Conservation (phyloP, 2,113 vertebrate genomes). For the Antigone vipio region DNA sequence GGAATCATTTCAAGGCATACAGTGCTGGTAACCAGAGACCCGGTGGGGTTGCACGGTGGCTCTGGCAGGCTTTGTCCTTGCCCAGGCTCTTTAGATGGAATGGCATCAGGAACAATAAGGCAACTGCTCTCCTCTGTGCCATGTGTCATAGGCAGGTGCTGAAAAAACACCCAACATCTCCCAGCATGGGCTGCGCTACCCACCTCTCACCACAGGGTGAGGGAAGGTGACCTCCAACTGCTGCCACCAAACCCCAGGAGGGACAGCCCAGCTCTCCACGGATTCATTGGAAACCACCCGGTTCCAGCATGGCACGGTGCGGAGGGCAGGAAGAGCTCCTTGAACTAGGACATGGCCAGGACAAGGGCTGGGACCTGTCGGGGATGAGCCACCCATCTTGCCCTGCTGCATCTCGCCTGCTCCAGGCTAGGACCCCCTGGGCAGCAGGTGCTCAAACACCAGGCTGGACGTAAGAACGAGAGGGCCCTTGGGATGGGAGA, state of each 20-base stretch:
- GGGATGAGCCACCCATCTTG: background rate
- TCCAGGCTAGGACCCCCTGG: background rate
- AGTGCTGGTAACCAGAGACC: background rate
- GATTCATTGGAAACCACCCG: background rate
- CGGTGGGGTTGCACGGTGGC: rapidly evolving
- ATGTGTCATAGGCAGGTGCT: background rate
- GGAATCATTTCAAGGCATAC: background rate
- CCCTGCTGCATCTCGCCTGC: background rate
- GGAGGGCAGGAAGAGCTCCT: background rate
- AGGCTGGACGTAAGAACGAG: rapidly evolving
- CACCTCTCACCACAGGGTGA: background rate
- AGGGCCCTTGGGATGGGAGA: background rate
- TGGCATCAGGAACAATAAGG: background rate
- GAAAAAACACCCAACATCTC: background rate
- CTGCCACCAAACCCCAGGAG: background rate
- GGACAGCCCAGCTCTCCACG: background rate
- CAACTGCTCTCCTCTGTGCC: background rate
- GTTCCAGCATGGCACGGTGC: rapidly evolving
- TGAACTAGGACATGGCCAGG: background rate
- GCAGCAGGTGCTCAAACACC: background rate
- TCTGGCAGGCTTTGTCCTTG: background rate
- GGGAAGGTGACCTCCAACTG: background rate
- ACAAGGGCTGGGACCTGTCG: background rate
- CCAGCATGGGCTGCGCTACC: background rate
- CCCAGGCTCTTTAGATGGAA: background rate